Percentiles rank a stretch among this genome's conserved stretches.
Evolutionary conservation across 2,888 invertebrate genomes (phyloP).

Genomic region (Therioaphis trifolii): DNA sequence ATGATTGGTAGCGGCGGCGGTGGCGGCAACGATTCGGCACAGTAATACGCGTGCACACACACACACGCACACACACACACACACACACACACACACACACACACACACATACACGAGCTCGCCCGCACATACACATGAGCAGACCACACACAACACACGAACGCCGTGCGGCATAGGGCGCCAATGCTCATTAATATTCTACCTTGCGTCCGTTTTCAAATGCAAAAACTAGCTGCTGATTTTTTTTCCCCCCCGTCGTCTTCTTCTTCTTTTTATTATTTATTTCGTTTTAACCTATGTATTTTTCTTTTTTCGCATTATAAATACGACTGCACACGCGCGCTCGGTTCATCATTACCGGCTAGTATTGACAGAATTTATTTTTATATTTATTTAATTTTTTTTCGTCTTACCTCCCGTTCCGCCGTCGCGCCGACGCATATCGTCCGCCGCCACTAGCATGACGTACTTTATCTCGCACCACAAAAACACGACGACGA

Average conservation of each 20-base stretch:
- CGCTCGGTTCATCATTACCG: not conserved
- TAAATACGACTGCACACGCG: too few species aligned
- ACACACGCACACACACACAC: too few species aligned
- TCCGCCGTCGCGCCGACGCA: not conserved
- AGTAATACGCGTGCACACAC: not conserved
- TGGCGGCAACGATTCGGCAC: conserved; percentile 25
- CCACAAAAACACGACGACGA: not conserved
- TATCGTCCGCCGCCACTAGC: not conserved
- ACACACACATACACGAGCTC: too few species aligned
- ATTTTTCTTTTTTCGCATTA: conserved; percentile 2
- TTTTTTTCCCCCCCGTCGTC: not conserved
- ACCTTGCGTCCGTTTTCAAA: not conserved
- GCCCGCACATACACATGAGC: too few species aligned
- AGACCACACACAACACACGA: conserved; percentile 47
- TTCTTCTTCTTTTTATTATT: conserved; percentile 15
- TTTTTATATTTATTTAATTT: not conserved
- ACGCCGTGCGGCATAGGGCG: conserved; percentile 36
- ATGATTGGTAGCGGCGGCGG: conserved; percentile 24
- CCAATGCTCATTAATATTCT: conserved; percentile 54
- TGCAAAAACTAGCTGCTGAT: conserved; percentile 31
- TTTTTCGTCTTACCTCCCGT: not conserved
- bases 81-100: too few species aligned
- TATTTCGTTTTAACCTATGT: not conserved
- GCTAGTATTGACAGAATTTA: not conserved
- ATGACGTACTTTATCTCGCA: not conserved